Evolutionary conservation across 2,888 invertebrate genomes (phyloP), one percentile per base, ranked within the genome.

Genomic region (Platypus cylindrus): DNA sequence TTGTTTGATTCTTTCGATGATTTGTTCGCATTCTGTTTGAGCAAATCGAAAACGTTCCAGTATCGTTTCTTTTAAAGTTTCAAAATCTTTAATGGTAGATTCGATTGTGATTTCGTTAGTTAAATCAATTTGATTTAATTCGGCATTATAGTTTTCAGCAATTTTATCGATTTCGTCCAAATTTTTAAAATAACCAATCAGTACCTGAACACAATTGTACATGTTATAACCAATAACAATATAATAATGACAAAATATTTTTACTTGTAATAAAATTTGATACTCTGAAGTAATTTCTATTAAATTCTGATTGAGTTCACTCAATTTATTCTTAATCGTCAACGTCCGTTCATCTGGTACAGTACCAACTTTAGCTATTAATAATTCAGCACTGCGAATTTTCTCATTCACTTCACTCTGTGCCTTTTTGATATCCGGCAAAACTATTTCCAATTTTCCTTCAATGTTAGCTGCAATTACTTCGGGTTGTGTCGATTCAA

Each of bases 221-320:
- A 8, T 5, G 8, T 16, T 30, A 17, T 5, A 9, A 30, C 5
- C 3, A 30, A 5, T 27, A 27, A 5, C 14, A 27, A 15, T 27
- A 27, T 4, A 27, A 27, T 7, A 27, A 27, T 27, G 27, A 5
- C 4, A 7, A 3, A 4, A 16, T 5, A 22, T 14, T n/a, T 33
- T 13, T 38, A 50, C 44, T 54, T 79, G 76, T 31, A 80, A 56
- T 30, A 86, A 60, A 13, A 70, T 68, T 53, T 77, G 75, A 53
- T 83, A 85, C 48, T 84, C 78, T 9, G 73, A 72, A 26, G 76
- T 67, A 36, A 79, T 72, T 38, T 71, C 68, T 48, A 75, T 71
- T 37, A 84, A 59, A 47, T 75, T 71, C 39, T 73, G 70, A 51
- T 75, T 73, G 32, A 80, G 67, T 45, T 78, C 70, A 35, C 70